Conservation (phyloP, 2,113 vertebrate species). For the Neoarius graeffei region DNA sequence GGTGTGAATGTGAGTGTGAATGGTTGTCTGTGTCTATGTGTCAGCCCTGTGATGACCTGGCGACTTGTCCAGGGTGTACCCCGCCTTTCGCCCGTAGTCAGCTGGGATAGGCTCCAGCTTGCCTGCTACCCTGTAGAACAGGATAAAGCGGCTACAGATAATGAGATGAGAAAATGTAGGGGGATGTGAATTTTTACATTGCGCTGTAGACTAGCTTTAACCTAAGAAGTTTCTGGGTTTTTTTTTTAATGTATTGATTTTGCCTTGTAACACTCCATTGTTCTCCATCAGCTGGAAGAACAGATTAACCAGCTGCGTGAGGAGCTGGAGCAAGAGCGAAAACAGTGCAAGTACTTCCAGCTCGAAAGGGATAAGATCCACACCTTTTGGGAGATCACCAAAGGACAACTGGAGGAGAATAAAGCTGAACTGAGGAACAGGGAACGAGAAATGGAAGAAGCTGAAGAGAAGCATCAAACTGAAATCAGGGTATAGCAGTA, state of each 20-base stretch:
- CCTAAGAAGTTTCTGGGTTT: not conserved
- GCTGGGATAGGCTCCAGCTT: no score
- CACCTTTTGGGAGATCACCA: conserved; percentile 84
- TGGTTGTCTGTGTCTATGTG: no score
- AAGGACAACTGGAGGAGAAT: conserved; percentile 81
- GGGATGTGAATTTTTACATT: no score
- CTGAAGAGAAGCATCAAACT: conserved; percentile 82
- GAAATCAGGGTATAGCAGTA: conserved; percentile 71
- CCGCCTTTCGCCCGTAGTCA: no score
- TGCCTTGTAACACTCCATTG: not conserved
- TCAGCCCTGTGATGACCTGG: no score
- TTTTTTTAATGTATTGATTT: not conserved
- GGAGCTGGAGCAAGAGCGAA: conserved; percentile 86
- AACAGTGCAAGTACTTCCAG: conserved; percentile 92
- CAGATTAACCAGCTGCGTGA: conserved; percentile 78
- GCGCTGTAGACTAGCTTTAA: not conserved
- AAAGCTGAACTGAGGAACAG: conserved; percentile 77
- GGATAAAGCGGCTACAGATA: no score
- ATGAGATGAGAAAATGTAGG: no score
- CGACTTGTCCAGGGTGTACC: no score
- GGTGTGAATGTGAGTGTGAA: no score
- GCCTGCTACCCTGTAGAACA: no score
- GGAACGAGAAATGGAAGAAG: conserved; percentile 85
- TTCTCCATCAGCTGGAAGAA: conserved; percentile 78
- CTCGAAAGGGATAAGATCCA: conserved; percentile 87